Evolutionary conservation across 2,113 vertebrate species (phyloP), one percentile per base, ranked within the genome.

Genomic region (Cyanoderma ruficeps): DNA sequence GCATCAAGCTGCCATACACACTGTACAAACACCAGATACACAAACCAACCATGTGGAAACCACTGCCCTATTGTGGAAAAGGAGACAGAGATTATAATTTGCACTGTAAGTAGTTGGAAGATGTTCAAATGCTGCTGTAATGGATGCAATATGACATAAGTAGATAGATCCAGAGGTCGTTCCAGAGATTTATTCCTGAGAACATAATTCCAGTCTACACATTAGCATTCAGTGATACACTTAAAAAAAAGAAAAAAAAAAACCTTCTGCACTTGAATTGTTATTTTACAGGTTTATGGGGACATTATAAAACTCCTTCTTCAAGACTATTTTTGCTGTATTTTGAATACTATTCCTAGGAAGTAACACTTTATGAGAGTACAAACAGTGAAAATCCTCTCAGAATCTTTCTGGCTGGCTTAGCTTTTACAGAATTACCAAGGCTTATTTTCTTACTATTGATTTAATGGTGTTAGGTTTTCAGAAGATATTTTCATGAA

Each of bases 341-440:
- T 59, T 83, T 77, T 63, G 23, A 83, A 81, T 78, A 63, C 23
- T 55, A 15, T 83, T 85, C 46, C 50, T 89, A 28, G 33, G 56
- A 83, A 79, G 30, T 70, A 89, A 39, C 78, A 83, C 88, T 74
- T 92, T 86, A 35, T 59, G 56, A 67, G 50, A 75, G 56, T 85
- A 76, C 18, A 87, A 88, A 57, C n/a, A 65, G 23, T 69, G 50
- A 72, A 93, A 96, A 90, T 92, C 78, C 52, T 87, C 61, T 95
- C 50, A 50, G 41, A 89, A 91, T 91, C 49, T 49, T 91, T 87
- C 16, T 72, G 53, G 9, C 41, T 68, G 22, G 19, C 37, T 93
- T 91, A 91, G 52, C 41, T 87, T 92, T 35, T 59, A 37, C 13
- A n/a, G 77, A 84, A 68, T 94, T 94, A 87, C 37, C 27, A 87